Base-by-base conservation (phyloP, 2,888 invertebrate species). In the Heliconius charithonia region DNA sequence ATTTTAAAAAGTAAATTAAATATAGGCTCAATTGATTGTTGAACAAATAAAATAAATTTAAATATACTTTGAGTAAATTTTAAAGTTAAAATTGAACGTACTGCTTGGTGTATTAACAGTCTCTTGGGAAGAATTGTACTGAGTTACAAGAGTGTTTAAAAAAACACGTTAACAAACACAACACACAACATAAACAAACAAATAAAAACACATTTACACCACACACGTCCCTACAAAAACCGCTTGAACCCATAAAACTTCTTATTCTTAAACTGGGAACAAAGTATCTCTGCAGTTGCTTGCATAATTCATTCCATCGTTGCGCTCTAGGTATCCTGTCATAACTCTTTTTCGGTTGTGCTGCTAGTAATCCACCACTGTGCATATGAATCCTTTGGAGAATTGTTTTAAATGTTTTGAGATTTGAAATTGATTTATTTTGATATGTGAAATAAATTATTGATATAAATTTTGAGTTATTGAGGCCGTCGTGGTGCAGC, bases 81-180 rank as follows among this genome's bases (percentile, higher is more conserved):
- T 93, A 93, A 93, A 93, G 89, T 93, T 94, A 92, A 94, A 93
- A 93, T 93, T 93, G 93, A 92, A 92, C 92, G 91, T 90, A 88
- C 86, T 89, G 89, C 91, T 85, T 87, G 89, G 89, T 92, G 93
- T 94, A 93, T 93, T 93, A 94, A 90, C 87, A 86, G 86, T 89
- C 93, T 84, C 91, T 78, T 75, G 92, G 88, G 92, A 86, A 84
- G 85, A 87, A 80, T 63, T 75, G 85, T 83, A 37, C 74, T 78
- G 63, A 83, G 81, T 79, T 83, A 83, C 80, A 81, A 82, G 77
- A 2, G 81, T 67, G 22, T 59, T 72, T 66, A 19, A 19, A 16
- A 32, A 37, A 37, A 32, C n/a, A n/a, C n/a, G n/a, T n/a, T n/a
- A n/a, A n/a, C n/a, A n/a, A n/a, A n/a, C n/a, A n/a, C n/a, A n/a